Base-by-base conservation (phyloP, 2,797 vertebrate species). In the Eremophila alpestris region DNA sequence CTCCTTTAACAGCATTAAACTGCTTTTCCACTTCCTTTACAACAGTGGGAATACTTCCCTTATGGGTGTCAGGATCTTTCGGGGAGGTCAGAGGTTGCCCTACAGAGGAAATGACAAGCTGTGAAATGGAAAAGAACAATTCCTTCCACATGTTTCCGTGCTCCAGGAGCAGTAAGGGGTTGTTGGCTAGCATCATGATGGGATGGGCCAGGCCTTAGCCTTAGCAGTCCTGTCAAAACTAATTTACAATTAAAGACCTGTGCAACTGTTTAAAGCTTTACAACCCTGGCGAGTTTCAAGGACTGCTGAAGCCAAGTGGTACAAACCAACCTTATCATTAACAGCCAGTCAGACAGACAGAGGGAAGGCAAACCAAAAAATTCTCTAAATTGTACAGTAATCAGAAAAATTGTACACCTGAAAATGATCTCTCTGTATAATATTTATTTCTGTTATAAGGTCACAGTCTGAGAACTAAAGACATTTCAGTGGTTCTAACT, bases 41-140 rank as follows among this genome's bases (percentile, higher is more conserved):
- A 98, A 94, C 97, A 98, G 98, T 98, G 98, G 98, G 98, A 98
- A 99, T 98, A 98, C 98, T 99, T 99, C 99, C 99, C 98, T 98
- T 98, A 97, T 98, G 98, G 98, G 99, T 98, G 98, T 99, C 98
- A 98, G 98, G 98, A 98, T 98, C 98, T 98, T 98, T 98, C 7
- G 63, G 97, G 98, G 98, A 98, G 99, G 99, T 99, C 99, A 99
- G 98, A 98, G 99, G 99, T 99, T 98, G 98, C 97, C 97, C 98
- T 97, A 97, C 97, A 98, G 98, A 99, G 99, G 99, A 99, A 99
- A 99, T 99, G 99, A 99, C 99, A 99, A 99, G 99, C 99, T 99
- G 99, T 99, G 99, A 99, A 99, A 99, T 98, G 98, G 99, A 99
- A 99, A 99, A 99, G 99, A 99, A 98, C 99, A 99, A 99, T 99